Evolutionary conservation across 1,140 invertebrate species (phyloP), one percentile per base, ranked within the genome.

Genomic region (Stegodyphus mimosarum): DNA sequence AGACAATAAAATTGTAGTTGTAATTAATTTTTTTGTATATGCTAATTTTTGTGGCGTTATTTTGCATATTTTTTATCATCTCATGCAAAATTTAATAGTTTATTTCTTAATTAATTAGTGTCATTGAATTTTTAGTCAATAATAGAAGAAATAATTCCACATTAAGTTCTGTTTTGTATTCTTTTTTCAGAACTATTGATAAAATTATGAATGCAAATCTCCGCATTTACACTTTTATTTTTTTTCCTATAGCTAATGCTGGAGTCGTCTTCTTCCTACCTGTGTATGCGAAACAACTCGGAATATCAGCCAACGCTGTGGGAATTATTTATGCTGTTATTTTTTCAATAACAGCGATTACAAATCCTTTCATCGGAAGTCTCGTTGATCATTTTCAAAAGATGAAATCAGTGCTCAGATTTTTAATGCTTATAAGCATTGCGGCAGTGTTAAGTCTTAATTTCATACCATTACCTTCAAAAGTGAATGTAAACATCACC

Each of bases 221-320:
- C 55, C 15, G 15, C 9, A 67, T 33, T 33, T 15, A 15, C 17
- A 18, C 64, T 67, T 18, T n/a, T 7, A 13, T 72, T 72, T 72
- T 15, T 6, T 50, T 49, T 6, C 63, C 33, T 33, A 33, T 33
- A 83, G 80, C 48, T 51, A 53, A 74, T 33, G 89, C 89, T 33
- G 89, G 88, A 18, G 86, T 91, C 6, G 60, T 91, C 6, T 90
- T 91, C 6, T 91, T 90, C 83, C 87, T 91, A 48, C 64, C 89
- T 3, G 80, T 90, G 1, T 90, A 89, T 84, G 90, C 89, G 83
- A 89, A 88, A 70, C 86, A 89, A 64, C 85, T 91, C 55, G 89
- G 89, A 49, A 87, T 90, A 15, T 87, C 89, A 6, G 84, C 88
- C 0, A 87, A 88, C 11, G 88, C 89, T 66, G 86, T 90, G 5